Conservation (phyloP, 2,888 invertebrate genomes). For the Machimus atricapillus region DNA sequence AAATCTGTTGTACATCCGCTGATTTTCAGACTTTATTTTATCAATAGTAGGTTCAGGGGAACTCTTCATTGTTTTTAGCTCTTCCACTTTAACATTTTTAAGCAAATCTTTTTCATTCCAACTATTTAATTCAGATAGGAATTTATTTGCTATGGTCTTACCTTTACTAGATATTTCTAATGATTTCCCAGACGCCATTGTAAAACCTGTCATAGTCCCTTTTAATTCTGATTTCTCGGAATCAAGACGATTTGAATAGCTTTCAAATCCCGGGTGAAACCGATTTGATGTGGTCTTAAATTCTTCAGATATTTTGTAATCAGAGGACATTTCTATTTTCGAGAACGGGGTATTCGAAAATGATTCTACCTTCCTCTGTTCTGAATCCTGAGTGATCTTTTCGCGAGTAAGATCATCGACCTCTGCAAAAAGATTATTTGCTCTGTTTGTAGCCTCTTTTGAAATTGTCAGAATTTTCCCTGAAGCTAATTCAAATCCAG, state of each 20-base stretch:
- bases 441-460: constrained; percentile 53
- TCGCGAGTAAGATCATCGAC: constrained; percentile 45
- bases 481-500: constrained; percentile 57
- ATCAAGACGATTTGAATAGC: not conserved
- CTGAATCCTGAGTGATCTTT: not conserved
- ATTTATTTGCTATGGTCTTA: constrained; percentile 53
- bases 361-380: no score
- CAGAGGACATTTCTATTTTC: not conserved
- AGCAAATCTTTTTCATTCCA: constrained; percentile 39
- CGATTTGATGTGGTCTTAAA: not conserved
- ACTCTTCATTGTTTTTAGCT: not conserved
- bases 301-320: not conserved
- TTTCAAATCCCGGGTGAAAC: not conserved
- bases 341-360: no score
- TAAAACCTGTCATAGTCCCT: constrained; percentile 51
- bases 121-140: constrained; percentile 53
- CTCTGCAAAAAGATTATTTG: constrained; percentile 55
- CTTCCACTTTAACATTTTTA: not conserved
- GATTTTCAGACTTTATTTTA: not conserved
- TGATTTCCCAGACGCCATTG: constrained; percentile 58
- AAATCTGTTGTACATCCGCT: not conserved
- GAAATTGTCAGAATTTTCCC: constrained; percentile 60
- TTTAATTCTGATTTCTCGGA: not conserved
- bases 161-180: constrained; percentile 57
- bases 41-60: not conserved